Evolutionary conservation across 2,113 vertebrate species (phyloP).

Genomic region (Heloderma charlesbogerti): DNA sequence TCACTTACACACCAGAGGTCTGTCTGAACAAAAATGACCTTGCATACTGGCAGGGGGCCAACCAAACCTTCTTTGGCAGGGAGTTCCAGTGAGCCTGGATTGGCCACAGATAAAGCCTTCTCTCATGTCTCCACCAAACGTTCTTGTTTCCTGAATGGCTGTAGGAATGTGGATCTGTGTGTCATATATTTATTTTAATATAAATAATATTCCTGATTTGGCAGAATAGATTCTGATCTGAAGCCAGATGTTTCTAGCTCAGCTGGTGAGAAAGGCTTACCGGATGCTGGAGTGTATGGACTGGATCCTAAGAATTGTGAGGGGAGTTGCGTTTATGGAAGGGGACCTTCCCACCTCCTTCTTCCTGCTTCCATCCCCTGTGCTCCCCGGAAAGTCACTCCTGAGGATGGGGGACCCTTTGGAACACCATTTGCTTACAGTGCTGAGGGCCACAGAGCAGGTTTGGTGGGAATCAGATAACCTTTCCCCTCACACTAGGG

Average conservation of each 20-base stretch:
- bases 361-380: not conserved
- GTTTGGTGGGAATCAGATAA: not conserved
- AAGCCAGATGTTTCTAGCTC: not conserved
- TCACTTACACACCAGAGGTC: too few relatives aligned
- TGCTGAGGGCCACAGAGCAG: too few relatives aligned
- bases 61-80: too few relatives aligned
- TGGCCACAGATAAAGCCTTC: too few relatives aligned
- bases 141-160: not conserved
- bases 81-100: too few relatives aligned
- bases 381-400: not conserved
- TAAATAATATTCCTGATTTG: not conserved
- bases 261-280: not conserved
- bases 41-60: too few relatives aligned
- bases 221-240: not conserved
- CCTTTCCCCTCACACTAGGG: not conserved
- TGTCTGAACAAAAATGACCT: too few relatives aligned
- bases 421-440: not conserved
- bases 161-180: not conserved
- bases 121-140: not conserved
- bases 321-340: not conserved
- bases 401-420: not conserved
- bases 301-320: not conserved
- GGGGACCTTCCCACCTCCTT: not conserved
- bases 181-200: not conserved
- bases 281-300: not conserved